Percentiles rank a stretch among this genome's conserved stretches.
These are phyloP conservation scores for Anolis sagrei DNA, from an alignment of 2,113 vertebrate species.

Conservation along the genomic window DNA sequence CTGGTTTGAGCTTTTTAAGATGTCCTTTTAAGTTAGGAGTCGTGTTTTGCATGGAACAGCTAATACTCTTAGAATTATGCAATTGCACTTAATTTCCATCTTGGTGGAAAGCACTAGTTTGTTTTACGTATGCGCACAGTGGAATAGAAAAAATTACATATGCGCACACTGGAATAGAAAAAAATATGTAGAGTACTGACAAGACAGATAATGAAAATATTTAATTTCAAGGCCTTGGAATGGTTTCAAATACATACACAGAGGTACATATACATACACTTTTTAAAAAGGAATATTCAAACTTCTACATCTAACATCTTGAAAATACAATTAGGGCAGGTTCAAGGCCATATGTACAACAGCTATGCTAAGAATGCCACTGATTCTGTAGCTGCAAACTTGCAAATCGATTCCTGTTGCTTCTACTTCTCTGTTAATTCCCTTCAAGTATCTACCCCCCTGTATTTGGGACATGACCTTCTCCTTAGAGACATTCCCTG, in stretches of 20 bases:
- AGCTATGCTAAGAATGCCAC: too few relatives aligned
- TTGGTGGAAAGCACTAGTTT: too few relatives aligned
- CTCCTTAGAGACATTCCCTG: too few relatives aligned
- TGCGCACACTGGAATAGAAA: conserved; percentile 33
- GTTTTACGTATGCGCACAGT: conserved; percentile 25
- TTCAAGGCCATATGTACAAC: background rate
- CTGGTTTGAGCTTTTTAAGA: conserved; percentile 13
- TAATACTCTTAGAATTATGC: background rate
- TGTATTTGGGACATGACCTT: too few relatives aligned
- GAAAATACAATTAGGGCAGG: background rate
- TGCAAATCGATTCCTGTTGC: too few relatives aligned
- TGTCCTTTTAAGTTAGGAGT: conserved; percentile 40
- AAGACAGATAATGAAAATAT: conserved; percentile 33
- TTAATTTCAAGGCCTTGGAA: conserved; percentile 56
- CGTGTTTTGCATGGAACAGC: conserved; percentile 18
- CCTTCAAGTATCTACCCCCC: too few relatives aligned
- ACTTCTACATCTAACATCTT: background rate
- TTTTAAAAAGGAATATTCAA: background rate
- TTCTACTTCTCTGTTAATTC: too few relatives aligned
- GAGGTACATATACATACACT: background rate
- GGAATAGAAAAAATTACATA: conserved; percentile 2
- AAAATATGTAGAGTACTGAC: conserved; percentile 1
- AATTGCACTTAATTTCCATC: conserved; percentile 12
- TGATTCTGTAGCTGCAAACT: too few relatives aligned
- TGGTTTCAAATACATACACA: background rate